These are phyloP conservation scores for Ricordea florida DNA, from an alignment of 92 coral and sea anemone genomes.

Conservation along the genomic window DNA sequence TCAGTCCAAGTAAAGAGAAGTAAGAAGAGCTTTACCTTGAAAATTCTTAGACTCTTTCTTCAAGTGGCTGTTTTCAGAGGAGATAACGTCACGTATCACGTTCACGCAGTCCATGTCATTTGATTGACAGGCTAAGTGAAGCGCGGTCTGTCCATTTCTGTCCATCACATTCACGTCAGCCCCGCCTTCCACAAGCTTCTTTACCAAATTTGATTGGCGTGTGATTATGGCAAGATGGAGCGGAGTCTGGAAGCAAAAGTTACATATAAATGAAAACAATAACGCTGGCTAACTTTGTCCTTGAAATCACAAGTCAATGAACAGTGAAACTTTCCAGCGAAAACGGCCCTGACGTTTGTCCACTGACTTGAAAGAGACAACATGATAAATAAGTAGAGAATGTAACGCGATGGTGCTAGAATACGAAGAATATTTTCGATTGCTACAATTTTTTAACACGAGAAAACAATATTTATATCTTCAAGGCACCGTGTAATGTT, in stretches of 20 bases:
- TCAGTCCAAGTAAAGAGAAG: no score
- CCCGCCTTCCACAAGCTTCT: constrained; percentile 67
- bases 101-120: constrained; percentile 68
- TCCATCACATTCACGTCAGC: constrained; percentile 88
- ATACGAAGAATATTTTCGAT: no score
- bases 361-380: no score
- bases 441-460: no score
- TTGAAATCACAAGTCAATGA: no score
- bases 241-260: constrained; percentile 70
- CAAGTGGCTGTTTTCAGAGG: constrained; percentile 10
- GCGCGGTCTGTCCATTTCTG: constrained; percentile 91
- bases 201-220: constrained; percentile 69
- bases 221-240: constrained; percentile 94
- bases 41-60: constrained; percentile 63
- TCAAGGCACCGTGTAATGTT: no score
- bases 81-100: constrained; percentile 58
- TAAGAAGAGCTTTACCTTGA: constrained; percentile 89
- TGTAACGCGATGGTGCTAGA: no score
- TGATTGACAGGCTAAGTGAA: constrained; percentile 93
- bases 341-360: no score
- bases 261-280: constrained; percentile 27
- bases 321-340: no score
- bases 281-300: neutral
- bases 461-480: no score
- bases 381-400: no score